Evolutionary conservation across 1,140 invertebrate genomes (phyloP).

Genomic region (Steinernema feltiae): DNA sequence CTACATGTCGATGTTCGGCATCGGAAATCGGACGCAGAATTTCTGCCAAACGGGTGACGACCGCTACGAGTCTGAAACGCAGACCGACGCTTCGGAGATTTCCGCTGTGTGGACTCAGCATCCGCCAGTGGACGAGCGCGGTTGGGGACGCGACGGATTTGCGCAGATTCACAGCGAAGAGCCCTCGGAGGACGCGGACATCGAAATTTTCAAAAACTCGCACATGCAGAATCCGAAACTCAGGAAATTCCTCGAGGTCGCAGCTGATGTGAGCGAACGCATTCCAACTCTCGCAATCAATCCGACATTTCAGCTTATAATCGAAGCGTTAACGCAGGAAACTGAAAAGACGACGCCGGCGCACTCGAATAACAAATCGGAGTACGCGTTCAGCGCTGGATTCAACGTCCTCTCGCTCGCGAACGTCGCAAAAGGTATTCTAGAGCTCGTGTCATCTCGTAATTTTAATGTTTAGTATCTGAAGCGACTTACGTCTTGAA

Average conservation of each 20-base stretch:
- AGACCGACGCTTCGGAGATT: neutral
- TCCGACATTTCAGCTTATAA: neutral
- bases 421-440: neutral
- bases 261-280: neutral
- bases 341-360: neutral
- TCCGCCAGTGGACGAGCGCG: neutral
- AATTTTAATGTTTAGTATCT: neutral
- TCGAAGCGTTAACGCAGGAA: neutral
- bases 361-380: neutral
- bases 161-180: neutral
- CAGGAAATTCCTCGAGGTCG: neutral
- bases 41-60: slow-evolving; percentile 5
- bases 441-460: neutral
- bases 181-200: neutral
- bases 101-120: neutral
- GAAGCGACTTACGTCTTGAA: neutral
- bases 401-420: neutral
- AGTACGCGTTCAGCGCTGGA: slow-evolving; percentile 7
- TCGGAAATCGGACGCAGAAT: slow-evolving; percentile 2
- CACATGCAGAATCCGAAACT: neutral
- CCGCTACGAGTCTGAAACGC: neutral
- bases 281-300: neutral
- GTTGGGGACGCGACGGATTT: slow-evolving; percentile 6
- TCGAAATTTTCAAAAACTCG: neutral
- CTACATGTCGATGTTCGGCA: slow-evolving; percentile 6